phyloP scores from a whole-genome alignment of 2,888 invertebrate genomes.

The Matsumyia berberina region DNA sequence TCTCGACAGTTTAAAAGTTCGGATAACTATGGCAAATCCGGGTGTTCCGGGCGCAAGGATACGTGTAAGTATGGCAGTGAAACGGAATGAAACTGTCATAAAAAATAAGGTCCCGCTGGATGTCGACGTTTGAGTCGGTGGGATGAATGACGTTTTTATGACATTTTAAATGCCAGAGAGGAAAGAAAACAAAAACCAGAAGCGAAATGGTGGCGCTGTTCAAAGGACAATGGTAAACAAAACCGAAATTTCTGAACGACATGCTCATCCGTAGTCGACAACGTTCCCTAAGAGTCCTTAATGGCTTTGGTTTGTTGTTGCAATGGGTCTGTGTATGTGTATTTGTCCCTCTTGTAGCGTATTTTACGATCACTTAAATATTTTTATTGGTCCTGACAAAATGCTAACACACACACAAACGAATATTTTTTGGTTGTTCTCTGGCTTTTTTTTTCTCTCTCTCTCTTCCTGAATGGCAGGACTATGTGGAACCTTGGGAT shows the following conservation, averaged over 20 bases:
- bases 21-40: slow-evolving; percentile 20
- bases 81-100: slow-evolving; percentile 31
- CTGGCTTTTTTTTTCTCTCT: not conserved
- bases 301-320: slow-evolving; percentile 53
- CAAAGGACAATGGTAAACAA: slow-evolving; percentile 59
- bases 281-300: slow-evolving; percentile 50
- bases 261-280: slow-evolving; percentile 49
- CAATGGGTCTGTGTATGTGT: slow-evolving; percentile 8
- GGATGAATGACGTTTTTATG: slow-evolving; percentile 66
- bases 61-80: slow-evolving; percentile 4
- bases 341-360: slow-evolving; percentile 44
- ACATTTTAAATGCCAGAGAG: slow-evolving; percentile 66
- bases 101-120: slow-evolving; percentile 24
- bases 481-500: slow-evolving; percentile 8
- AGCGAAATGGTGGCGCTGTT: slow-evolving; percentile 11
- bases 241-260: slow-evolving; percentile 46
- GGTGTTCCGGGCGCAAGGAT: slow-evolving; percentile 1
- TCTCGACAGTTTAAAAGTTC: slow-evolving; percentile 37
- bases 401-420: slow-evolving; percentile 39
- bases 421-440: slow-evolving; percentile 39
- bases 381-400: slow-evolving; percentile 73
- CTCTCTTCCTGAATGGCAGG: not conserved
- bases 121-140: not conserved
- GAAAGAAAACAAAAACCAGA: slow-evolving; percentile 5
- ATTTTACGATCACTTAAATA: slow-evolving; percentile 74